phyloP scores from a whole-genome alignment of 2,797 vertebrate species.

The Enteromius paludinosus region DNA sequence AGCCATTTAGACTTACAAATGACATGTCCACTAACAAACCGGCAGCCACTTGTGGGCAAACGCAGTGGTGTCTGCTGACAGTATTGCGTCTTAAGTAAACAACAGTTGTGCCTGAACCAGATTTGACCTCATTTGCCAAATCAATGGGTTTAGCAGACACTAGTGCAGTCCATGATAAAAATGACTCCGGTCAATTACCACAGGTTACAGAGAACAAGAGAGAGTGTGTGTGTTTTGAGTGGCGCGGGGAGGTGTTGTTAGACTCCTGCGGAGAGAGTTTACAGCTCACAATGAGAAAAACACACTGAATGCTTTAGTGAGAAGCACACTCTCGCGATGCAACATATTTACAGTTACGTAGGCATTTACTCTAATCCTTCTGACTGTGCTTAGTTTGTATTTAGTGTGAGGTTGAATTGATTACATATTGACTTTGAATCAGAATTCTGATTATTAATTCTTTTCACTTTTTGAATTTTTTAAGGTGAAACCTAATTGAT shows the following conservation, averaged over 20 bases:
- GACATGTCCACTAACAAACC: not conserved
- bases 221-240: slow-evolving; percentile 40
- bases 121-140: slow-evolving; percentile 51
- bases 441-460: not conserved
- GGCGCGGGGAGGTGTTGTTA: slow-evolving; percentile 39
- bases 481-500: too few relatives aligned
- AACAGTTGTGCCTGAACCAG: slow-evolving; percentile 47
- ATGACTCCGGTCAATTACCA: slow-evolving; percentile 43
- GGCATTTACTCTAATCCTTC: not conserved
- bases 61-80: slow-evolving; percentile 5
- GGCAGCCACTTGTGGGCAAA: slow-evolving; percentile 7
- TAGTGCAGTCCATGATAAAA: slow-evolving; percentile 38
- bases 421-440: not conserved
- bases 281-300: slow-evolving; percentile 51
- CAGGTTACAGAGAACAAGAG: slow-evolving; percentile 31
- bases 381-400: not conserved
- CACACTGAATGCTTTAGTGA: slow-evolving; percentile 34
- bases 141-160: slow-evolving; percentile 53
- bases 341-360: slow-evolving; percentile 10
- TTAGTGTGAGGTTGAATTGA: not conserved
- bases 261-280: slow-evolving; percentile 53
- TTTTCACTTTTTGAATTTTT: not conserved
- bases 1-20: not conserved
- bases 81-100: slow-evolving; percentile 34
- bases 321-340: not conserved